phyloP scores from a whole-genome alignment of 2,797 vertebrate genomes.

The Alouatta caraya region DNA sequence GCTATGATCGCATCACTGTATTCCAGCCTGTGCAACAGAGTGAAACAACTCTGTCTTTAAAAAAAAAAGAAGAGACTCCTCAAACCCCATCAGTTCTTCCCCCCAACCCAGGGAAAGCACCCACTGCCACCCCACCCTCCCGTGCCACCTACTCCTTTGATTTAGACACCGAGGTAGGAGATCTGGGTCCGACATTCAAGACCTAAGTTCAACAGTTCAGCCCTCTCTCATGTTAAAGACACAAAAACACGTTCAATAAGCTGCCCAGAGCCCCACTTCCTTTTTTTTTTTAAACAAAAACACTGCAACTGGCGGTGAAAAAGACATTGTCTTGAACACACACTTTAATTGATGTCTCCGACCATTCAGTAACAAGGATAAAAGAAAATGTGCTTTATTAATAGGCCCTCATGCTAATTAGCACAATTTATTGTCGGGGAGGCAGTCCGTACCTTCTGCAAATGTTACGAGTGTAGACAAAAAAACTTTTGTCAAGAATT shows the following conservation, averaged over 20 bases:
- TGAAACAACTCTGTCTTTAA: background rate
- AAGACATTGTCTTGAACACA: constrained; percentile 71
- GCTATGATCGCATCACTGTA: background rate
- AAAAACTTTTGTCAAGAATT: constrained; percentile 43
- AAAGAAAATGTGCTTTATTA: constrained; percentile 82
- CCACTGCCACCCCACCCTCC: fast-evolving
- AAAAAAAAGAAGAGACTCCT: background rate
- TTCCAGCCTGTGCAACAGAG: background rate
- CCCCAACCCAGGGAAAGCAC: background rate
- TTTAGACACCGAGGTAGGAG: background rate
- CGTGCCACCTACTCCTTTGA: background rate
- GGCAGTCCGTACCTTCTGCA: constrained; percentile 53
- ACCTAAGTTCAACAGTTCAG: constrained; percentile 50
- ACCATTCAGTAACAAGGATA: constrained; percentile 79
- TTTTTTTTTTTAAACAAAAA: constrained; percentile 23
- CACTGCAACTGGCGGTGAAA: constrained; percentile 52
- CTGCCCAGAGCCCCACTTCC: background rate
- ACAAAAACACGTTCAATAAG: constrained; percentile 34
- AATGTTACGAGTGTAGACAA: background rate
- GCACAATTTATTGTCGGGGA: constrained; percentile 53
- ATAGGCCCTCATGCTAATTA: constrained; percentile 80
- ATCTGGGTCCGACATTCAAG: background rate
- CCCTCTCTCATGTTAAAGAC: constrained; percentile 9
- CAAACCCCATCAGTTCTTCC: background rate
- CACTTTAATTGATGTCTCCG: constrained; percentile 82